These are phyloP conservation scores for Halocynthia roretzi DNA, from an alignment of 23 tunicate species.

Conservation along the genomic window DNA sequence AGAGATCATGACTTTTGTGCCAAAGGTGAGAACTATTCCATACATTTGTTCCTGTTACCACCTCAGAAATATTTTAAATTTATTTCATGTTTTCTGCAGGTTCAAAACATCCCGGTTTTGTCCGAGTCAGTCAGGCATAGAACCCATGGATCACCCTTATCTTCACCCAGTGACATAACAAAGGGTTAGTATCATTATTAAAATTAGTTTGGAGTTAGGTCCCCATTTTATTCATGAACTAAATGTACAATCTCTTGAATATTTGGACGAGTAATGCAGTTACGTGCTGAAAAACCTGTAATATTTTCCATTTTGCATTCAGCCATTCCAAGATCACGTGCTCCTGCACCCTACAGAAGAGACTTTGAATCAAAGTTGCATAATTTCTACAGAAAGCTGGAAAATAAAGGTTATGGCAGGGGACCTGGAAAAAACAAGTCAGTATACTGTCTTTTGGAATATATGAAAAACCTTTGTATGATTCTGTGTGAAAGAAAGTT, in stretches of 20 bases:
- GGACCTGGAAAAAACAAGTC: constrained; percentile 96
- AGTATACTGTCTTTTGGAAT: constrained; percentile 3
- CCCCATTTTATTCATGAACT: too few relatives aligned
- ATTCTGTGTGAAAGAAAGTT: too few relatives aligned
- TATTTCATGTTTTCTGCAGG: not conserved
- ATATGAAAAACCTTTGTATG: too few relatives aligned
- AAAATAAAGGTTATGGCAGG: constrained; percentile 88
- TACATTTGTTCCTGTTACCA: too few relatives aligned
- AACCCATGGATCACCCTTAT: constrained; percentile 1
- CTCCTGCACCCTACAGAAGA: constrained; percentile 40
- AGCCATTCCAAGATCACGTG: constrained; percentile 37
- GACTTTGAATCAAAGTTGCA: constrained; percentile 80
- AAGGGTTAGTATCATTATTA: constrained; percentile 14
- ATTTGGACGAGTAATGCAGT: too few relatives aligned
- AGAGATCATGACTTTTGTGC: constrained; percentile 70
- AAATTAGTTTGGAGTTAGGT: too few relatives aligned
- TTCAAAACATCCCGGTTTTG: not conserved
- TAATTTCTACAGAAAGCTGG: constrained; percentile 80
- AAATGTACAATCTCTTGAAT: too few relatives aligned
- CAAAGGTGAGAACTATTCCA: constrained; percentile 2
- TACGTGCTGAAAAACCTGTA: too few relatives aligned
- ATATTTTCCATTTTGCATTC: not conserved
- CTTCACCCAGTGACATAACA: constrained; percentile 10
- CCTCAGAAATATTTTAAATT: too few relatives aligned
- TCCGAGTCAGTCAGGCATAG: not conserved